phyloP scores from a whole-genome alignment of 2,113 vertebrate genomes.

The Neodon shergylaensis region DNA sequence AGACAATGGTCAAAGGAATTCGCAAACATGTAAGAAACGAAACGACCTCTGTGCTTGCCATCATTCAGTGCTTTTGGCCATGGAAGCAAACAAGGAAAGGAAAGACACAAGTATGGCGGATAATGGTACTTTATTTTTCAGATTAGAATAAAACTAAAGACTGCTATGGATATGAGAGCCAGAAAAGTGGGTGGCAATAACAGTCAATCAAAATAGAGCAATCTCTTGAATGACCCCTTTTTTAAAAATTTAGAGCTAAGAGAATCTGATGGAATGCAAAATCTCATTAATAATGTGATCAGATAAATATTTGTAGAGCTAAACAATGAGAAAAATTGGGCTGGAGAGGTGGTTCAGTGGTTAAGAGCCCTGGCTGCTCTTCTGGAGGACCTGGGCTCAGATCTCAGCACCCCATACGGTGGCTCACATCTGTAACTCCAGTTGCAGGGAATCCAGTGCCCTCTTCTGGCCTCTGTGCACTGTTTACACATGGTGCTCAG shows the following conservation, averaged over 20 bases:
- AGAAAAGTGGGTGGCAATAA: conserved; percentile 1
- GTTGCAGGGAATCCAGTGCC: neutral
- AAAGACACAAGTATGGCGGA: neutral
- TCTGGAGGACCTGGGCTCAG: neutral
- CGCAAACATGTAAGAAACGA: neutral
- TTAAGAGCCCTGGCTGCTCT: neutral
- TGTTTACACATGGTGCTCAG: neutral
- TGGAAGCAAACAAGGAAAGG: conserved; percentile 50
- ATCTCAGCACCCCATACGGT: neutral
- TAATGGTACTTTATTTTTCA: conserved; percentile 28
- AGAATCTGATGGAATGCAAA: conserved; percentile 36
- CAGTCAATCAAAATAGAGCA: neutral
- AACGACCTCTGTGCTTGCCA: neutral
- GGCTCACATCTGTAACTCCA: neutral
- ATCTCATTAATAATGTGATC: conserved; percentile 10
- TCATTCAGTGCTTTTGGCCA: conserved; percentile 31
- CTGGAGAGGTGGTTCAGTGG: neutral
- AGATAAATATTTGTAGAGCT: conserved; percentile 26
- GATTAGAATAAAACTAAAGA: conserved; percentile 24
- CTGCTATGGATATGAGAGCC: neutral
- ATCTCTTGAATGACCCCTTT: neutral
- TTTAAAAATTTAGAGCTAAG: conserved; percentile 14
- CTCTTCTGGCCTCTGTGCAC: neutral
- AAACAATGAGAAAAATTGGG: neutral
- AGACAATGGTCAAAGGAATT: conserved; percentile 14